phyloP scores from a whole-genome alignment of 2,888 invertebrate genomes.

The Drosophila conformis region DNA sequence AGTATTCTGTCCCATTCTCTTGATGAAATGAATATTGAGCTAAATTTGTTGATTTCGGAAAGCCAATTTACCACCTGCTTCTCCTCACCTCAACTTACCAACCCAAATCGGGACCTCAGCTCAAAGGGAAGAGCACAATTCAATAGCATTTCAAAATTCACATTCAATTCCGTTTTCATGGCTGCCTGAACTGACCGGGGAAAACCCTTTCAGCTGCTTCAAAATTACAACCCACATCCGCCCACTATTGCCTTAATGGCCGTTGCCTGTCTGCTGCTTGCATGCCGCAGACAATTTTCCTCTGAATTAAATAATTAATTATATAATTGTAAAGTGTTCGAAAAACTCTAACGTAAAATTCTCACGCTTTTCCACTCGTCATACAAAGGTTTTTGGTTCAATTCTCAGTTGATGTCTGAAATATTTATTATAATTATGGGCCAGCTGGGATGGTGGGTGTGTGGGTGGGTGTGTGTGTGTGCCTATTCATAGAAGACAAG shows the following conservation, averaged over 20 bases:
- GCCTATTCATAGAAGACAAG: conserved; percentile 43
- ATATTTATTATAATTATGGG: conserved; percentile 73
- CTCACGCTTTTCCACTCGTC: conserved; percentile 68
- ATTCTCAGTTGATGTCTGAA: conserved; percentile 39
- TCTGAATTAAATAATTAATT: conserved; percentile 73
- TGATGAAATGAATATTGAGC: background rate
- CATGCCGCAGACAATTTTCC: conserved; percentile 73
- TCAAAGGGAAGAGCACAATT: background rate
- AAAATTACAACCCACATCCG: background rate
- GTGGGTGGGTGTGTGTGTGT: background rate
- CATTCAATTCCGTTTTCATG: conserved; percentile 25
- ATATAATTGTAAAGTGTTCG: conserved; percentile 66
- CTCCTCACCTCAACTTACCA: background rate
- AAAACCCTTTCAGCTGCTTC: conserved; percentile 7
- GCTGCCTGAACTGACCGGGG: conserved; percentile 8
- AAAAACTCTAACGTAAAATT: conserved; percentile 58
- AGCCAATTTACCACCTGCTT: background rate
- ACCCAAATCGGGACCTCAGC: background rate
- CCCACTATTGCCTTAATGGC: conserved; percentile 9
- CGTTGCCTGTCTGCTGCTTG: conserved; percentile 51
- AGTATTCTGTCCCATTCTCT: background rate
- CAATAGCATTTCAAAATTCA: conserved; percentile 7
- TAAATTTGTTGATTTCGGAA: background rate
- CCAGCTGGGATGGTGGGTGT: conserved; percentile 24
- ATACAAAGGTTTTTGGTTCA: background rate